phyloP scores from a whole-genome alignment of 1,140 invertebrate species.

The Musca domestica region DNA sequence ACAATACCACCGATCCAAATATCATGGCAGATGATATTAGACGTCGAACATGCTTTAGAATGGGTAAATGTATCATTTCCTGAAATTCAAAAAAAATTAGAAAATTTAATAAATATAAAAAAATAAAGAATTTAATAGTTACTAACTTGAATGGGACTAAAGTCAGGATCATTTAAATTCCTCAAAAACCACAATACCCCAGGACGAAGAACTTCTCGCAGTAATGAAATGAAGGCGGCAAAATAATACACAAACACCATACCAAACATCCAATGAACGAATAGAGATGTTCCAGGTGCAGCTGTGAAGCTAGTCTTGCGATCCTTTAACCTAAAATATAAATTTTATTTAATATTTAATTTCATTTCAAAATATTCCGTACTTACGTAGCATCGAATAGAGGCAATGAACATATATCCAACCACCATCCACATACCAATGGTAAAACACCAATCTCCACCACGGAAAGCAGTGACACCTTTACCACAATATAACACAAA shows the following conservation, averaged over 20 bases:
- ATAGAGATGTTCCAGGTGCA: slow-evolving; percentile 94
- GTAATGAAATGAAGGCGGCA: slow-evolving; percentile 91
- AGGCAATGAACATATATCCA: slow-evolving; percentile 95
- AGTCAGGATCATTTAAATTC: slow-evolving; percentile 98
- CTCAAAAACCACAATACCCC: slow-evolving; percentile 96
- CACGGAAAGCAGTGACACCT: slow-evolving; percentile 87
- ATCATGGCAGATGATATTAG: slow-evolving; percentile 91
- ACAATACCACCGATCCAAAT: slow-evolving; percentile 91
- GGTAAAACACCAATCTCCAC: slow-evolving; percentile 97
- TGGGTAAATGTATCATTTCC: slow-evolving; percentile 97
- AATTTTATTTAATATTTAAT: no score
- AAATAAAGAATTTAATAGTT: no score
- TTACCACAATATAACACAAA: slow-evolving; percentile 95
- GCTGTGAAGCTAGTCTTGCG: slow-evolving; percentile 82
- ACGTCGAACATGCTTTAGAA: slow-evolving; percentile 84
- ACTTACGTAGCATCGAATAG: slow-evolving; percentile 77
- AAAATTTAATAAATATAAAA: no score
- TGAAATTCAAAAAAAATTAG: slow-evolving; percentile 33
- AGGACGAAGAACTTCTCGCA: slow-evolving; percentile 91
- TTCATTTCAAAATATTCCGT: no score
- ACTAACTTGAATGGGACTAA: slow-evolving; percentile 91
- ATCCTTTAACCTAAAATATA: slow-evolving; percentile 72
- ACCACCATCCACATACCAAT: slow-evolving; percentile 97
- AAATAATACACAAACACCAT: slow-evolving; percentile 99
- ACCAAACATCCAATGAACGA: slow-evolving; percentile 98